Evolutionary conservation across 2,888 invertebrate species (phyloP).

Genomic region (Beris morrisii): DNA sequence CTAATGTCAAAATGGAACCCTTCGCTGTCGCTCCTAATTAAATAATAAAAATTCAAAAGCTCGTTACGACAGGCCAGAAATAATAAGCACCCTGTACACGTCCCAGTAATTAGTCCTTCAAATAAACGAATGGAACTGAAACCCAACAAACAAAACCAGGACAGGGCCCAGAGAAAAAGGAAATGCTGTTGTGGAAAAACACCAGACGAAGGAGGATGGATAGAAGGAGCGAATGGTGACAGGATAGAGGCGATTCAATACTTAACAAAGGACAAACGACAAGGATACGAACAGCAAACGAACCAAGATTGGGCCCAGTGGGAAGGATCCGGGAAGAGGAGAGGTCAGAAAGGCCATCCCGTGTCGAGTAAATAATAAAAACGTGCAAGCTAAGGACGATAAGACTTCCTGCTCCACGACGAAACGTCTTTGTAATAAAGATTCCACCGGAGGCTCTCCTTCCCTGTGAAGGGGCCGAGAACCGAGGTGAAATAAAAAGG

Average conservation of each 20-base stretch:
- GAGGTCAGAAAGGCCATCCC: background rate
- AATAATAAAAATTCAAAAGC: slow-evolving; percentile 35
- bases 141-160: background rate
- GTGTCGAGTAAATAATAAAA: slow-evolving; percentile 15
- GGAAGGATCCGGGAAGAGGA: background rate
- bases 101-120: slow-evolving; percentile 31
- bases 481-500: slow-evolving; percentile 10
- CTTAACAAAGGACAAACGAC: too few species aligned
- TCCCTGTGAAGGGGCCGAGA: background rate
- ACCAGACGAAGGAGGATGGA: too few species aligned
- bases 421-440: slow-evolving; percentile 3
- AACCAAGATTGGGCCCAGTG: background rate
- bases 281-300: too few species aligned
- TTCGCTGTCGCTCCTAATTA: slow-evolving; percentile 28
- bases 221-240: too few species aligned
- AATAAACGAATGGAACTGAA: slow-evolving; percentile 24
- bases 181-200: too few species aligned
- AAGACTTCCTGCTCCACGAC: background rate
- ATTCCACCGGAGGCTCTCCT: background rate
- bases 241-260: too few species aligned
- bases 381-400: slow-evolving; percentile 9
- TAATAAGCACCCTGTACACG: slow-evolving; percentile 32
- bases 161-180: too few species aligned
- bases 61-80: slow-evolving; percentile 26
- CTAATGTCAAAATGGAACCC: slow-evolving; percentile 3